These are phyloP conservation scores for Vannuccia rotundouncinata DNA, from an alignment of 2,888 invertebrate genomes.

Conservation along the genomic window DNA sequence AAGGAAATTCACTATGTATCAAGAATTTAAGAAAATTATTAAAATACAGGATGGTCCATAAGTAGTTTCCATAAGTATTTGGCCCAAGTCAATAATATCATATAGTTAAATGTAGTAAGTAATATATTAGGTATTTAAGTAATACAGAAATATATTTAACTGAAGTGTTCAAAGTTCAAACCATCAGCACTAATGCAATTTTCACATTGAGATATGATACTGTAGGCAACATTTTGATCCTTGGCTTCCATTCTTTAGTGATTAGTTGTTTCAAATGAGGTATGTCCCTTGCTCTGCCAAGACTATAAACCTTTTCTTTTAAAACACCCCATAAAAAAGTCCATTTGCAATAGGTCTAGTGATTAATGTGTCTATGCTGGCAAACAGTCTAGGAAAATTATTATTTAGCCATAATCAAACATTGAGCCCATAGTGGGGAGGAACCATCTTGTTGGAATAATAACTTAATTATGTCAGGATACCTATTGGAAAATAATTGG, in stretches of 20 bases:
- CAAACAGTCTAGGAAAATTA: neutral
- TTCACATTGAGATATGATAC: neutral
- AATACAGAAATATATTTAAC: neutral
- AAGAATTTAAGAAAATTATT: too few relatives aligned
- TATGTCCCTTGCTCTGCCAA: conserved; percentile 5
- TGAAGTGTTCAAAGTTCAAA: neutral
- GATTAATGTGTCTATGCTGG: neutral
- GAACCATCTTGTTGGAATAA: neutral
- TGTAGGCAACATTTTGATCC: neutral
- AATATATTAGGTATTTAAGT: neutral
- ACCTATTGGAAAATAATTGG: neutral
- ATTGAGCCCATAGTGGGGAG: neutral
- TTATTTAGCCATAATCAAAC: conserved; percentile 16
- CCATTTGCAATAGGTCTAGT: neutral
- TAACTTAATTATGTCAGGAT: conserved; percentile 1
- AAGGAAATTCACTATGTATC: too few relatives aligned
- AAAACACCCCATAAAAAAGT: conserved; percentile 18
- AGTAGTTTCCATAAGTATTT: too few relatives aligned
- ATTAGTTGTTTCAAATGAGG: conserved; percentile 4
- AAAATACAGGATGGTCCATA: too few relatives aligned
- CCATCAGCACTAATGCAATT: neutral
- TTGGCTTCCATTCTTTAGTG: neutral
- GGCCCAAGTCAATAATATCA: too few relatives aligned
- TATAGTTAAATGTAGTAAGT: neutral
- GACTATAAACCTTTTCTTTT: conserved; percentile 3